phyloP scores from a whole-genome alignment of 2,888 invertebrate genomes.

The Eilema sororculum region DNA sequence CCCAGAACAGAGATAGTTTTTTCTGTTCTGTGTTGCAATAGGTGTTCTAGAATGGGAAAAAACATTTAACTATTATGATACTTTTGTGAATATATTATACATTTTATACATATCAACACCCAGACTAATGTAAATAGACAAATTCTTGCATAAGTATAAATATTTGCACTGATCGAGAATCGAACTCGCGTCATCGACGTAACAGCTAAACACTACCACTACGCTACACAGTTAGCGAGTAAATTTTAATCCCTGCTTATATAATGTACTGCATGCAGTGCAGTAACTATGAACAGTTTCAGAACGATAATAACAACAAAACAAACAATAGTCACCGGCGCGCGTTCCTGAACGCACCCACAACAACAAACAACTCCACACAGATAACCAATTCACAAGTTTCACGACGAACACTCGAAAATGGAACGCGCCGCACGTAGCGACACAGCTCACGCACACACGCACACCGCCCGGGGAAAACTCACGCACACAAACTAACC shows the following conservation, averaged over 20 bases:
- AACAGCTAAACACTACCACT: neutral
- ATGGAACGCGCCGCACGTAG: conserved; percentile 73
- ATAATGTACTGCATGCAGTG: conserved; percentile 48
- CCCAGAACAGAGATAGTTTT: too few species aligned
- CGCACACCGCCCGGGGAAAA: conserved; percentile 70
- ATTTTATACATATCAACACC: too few species aligned
- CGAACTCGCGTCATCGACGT: neutral
- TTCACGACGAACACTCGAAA: conserved; percentile 72
- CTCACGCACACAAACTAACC: conserved; percentile 62
- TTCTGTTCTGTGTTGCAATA: too few species aligned
- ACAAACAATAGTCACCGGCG: conserved; percentile 73
- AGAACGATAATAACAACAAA: conserved; percentile 80
- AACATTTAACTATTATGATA: too few species aligned
- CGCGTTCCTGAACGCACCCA: conserved; percentile 70
- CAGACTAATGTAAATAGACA: too few species aligned
- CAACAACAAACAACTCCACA: conserved; percentile 70
- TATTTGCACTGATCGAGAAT: neutral
- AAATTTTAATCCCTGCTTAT: conserved; percentile 30
- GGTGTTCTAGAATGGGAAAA: too few species aligned
- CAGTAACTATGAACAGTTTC: conserved; percentile 57
- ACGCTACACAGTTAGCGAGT: neutral
- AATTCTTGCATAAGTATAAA: neutral
- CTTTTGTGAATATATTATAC: too few species aligned
- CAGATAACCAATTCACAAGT: conserved; percentile 82
- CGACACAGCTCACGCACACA: conserved; percentile 68